Base-by-base conservation (phyloP, 1,140 invertebrate species). In the Hylyphantes graminicola region DNA sequence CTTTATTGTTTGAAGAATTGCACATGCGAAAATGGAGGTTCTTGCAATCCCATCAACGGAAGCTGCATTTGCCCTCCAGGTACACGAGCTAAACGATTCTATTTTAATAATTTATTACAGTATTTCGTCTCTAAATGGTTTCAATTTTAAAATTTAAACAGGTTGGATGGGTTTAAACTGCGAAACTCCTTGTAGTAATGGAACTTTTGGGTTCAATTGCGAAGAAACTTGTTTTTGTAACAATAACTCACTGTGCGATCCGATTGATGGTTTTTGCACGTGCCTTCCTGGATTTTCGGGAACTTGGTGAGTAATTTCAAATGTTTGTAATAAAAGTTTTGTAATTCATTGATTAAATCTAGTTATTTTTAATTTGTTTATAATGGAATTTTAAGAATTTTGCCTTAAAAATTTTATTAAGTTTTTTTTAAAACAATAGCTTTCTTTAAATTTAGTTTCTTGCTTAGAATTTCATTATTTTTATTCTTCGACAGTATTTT, bases 21-120 rank as follows among this genome's bases (percentile, higher is more conserved):
- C 88, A 93, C 95, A 83, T 99, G 97, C 89, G 94, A 94, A 86
- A 98, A 99, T 88, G 93, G 93, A 35, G 95, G 93, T 0, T 90
- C 91, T 0, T 97, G 96, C 87, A 91, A 96, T 90, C 95, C 95
- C 86, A 92, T 95, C 5, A 94, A 92, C 8, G 94, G 94, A 61
- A 50, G 11, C 51, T 81, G 78, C 48, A 65, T 21, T 17, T 73
- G 70, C 15, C n/a, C n/a, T 35, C 54, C 53, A 2, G 70, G 70
- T 73, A 73, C 50, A 73, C 12, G 19, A 72, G 12, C 57, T 15
- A 61, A 61, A 67, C 64, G 11, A 67, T 73, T 11, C 53, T 73
- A 11, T 50, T 51, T 15, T 54, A 54, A n/a, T 50, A 53, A 10
- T 11, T 77, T 77, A 63, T 76, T 76, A 51, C n/a, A 76, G 35